Base-by-base conservation (phyloP, 1,140 invertebrate genomes). In the Schlechtendalia chinensis region DNA sequence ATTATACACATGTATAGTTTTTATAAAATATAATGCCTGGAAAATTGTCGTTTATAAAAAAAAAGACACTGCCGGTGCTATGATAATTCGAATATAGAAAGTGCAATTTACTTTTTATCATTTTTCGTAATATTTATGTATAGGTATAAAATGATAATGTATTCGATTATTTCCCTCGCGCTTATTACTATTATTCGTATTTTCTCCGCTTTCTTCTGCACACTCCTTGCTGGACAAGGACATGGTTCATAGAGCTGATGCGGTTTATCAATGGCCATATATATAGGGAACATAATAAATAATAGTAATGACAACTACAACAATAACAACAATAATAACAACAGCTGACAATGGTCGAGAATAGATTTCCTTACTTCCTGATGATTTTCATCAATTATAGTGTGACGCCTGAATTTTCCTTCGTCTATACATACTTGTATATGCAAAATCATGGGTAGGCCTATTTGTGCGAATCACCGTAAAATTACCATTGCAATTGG, bases 361-460 rank as follows among this genome's bases (percentile, higher is more conserved):
- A 39, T 63, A 79, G 39, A 79, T 61, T 61, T 79, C 75, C 72
- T 77, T 77, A 77, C 16, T 77, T 77, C 72, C 75, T 61, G 75
- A 79, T 79, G 75, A 63, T 79, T 63, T 61, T 27, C 58, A 79
- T 61, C 19, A 61, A 61, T 79, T 61, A 61, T 63, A 79, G 75
- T 79, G 56, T 58, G 63, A 79, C 39, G 32, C 58, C 22, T 29
- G 58, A 59, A 27, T 77, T 77, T 77, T 77, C 74, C 16, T 77
- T 61, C 27, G n/a, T 59, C 32, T 77, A 58, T 39, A 39, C 8
- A 39, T 39, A 39, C 8, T 4, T 39, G 8, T 8, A 39, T 39
- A 39, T 77, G 56, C n/a, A 39, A 77, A 59, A 77, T 77, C 56
- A 77, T 45, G 12, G 29, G 8, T 59, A 59, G 54, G 72, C 54